Base-by-base conservation (phyloP, 2,888 invertebrate species). In the Zaprionus bogoriensis region DNA sequence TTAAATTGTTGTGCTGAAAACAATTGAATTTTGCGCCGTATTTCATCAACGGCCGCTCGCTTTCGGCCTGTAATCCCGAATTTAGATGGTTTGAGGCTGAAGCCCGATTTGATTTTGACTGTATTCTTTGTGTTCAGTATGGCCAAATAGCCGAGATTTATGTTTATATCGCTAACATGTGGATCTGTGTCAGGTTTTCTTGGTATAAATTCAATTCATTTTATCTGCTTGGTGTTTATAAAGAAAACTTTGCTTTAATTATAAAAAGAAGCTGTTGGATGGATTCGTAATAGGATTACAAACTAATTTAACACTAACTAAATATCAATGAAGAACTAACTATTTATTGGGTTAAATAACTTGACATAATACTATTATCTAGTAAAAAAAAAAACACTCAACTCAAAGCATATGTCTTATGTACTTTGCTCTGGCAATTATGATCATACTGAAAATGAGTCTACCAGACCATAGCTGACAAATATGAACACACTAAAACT, bases 1-100 rank as follows among this genome's bases (percentile, higher is more conserved):
- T 81, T 81, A 81, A 81, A 81, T 81, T 85, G 82, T 81, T 82
- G 72, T 79, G 77, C 74, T 74, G 73, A 67, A 77, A 79, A 80
- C 80, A 80, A 80, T 80, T 80, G 80, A 84, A 80, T 84, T 84
- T 68, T 68, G 73, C 64, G 80, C 82, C 78, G 73, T 68, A 82
- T 68, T 72, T 58, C 83, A 74, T 74, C 83, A 67, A 65, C 23
- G 42, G 59, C 53, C 42, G 53, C 47, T 55, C 50, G 41, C 48
- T 50, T 59, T 62, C 54, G 32, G 54, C 23, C 41, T 55, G 36
- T 44, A 72, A 79, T 75, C 64, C 65, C 57, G 23, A 59, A 47
- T 54, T 77, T 74, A 52, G 63, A 61, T 50, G 63, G 41, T 53
- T 70, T 46, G 23, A 27, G 65, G 66, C 47, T 60, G n/a, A n/a